Conservation (phyloP, 2,113 vertebrate genomes). For the Columba livia region DNA sequence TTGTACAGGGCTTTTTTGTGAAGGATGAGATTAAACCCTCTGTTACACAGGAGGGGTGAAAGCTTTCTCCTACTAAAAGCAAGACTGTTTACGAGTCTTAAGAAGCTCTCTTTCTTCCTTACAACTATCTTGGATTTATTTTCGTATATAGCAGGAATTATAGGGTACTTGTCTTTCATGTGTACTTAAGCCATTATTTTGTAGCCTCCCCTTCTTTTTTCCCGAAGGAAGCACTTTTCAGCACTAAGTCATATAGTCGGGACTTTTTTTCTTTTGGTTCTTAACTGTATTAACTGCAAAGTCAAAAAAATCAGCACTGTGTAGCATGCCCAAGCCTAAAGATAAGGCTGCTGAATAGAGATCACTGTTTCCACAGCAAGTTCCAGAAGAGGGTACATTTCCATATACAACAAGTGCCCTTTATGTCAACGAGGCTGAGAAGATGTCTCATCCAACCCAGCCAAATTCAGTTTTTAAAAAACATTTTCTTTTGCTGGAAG, state of each 20-base stretch:
- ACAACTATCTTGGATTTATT: background rate
- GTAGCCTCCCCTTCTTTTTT: background rate
- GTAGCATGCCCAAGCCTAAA: background rate
- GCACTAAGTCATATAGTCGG: background rate
- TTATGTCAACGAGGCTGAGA: slow-evolving; percentile 10
- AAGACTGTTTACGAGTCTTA: background rate
- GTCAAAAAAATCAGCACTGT: background rate
- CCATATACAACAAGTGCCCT: background rate
- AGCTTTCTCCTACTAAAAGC: background rate
- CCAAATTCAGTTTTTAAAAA: slow-evolving; percentile 4
- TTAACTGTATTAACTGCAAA: background rate
- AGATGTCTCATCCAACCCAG: background rate
- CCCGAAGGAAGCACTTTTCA: background rate
- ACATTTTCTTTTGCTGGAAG: slow-evolving; percentile 58
- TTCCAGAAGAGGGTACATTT: slow-evolving; percentile 28
- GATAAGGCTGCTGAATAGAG: background rate
- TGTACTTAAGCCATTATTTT: background rate
- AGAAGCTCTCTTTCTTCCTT: background rate
- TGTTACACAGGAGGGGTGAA: background rate
- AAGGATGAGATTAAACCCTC: background rate
- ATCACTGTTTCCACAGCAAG: background rate
- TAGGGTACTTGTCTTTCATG: background rate
- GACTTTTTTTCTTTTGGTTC: background rate
- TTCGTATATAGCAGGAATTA: background rate
- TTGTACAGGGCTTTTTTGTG: slow-evolving; percentile 3